These are phyloP conservation scores for Alviniconcha strummeri DNA, from an alignment of 2,888 invertebrate species.

Conservation along the genomic window DNA sequence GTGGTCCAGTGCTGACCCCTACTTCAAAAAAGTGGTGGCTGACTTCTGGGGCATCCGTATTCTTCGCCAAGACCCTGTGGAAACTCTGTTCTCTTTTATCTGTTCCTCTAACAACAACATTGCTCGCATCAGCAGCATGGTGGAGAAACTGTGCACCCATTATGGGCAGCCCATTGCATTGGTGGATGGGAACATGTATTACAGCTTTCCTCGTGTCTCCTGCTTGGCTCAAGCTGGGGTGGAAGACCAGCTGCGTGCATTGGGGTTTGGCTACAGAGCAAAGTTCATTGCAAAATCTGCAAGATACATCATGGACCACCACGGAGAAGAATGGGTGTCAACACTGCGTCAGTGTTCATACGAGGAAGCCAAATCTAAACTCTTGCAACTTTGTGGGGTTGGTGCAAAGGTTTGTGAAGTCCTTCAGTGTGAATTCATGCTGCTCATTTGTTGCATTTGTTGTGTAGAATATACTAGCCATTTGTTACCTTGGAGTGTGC, in stretches of 20 bases:
- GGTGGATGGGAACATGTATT: conserved; percentile 80
- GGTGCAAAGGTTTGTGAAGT: conserved; percentile 86
- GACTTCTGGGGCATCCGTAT: conserved; percentile 89
- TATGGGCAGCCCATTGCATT: conserved; percentile 87
- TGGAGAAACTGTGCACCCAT: conserved; percentile 87
- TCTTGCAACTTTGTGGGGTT: conserved; percentile 89
- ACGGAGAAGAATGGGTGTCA: conserved; percentile 82
- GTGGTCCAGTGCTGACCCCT: conserved; percentile 85
- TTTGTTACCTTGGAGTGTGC: not conserved
- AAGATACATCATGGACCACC: conserved; percentile 80
- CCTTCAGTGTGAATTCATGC: too few relatives aligned
- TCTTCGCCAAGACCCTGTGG: conserved; percentile 90
- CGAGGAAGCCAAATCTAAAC: conserved; percentile 81
- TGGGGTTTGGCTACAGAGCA: conserved; percentile 80
- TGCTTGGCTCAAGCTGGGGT: conserved; percentile 76
- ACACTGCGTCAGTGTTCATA: conserved; percentile 80
- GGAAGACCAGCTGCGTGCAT: conserved; percentile 81
- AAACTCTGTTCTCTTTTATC: conserved; percentile 96
- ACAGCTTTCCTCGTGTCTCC: conserved; percentile 84
- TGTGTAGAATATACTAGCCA: not conserved
- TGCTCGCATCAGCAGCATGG: conserved; percentile 89
- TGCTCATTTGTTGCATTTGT: not conserved
- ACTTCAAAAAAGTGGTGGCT: conserved; percentile 82
- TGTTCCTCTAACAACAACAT: conserved; percentile 99
- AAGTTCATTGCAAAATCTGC: conserved; percentile 69